Evolutionary conservation across 2,888 invertebrate species (phyloP), one percentile per base, ranked within the genome.

Genomic region (Leptinotarsa rubiginosa): DNA sequence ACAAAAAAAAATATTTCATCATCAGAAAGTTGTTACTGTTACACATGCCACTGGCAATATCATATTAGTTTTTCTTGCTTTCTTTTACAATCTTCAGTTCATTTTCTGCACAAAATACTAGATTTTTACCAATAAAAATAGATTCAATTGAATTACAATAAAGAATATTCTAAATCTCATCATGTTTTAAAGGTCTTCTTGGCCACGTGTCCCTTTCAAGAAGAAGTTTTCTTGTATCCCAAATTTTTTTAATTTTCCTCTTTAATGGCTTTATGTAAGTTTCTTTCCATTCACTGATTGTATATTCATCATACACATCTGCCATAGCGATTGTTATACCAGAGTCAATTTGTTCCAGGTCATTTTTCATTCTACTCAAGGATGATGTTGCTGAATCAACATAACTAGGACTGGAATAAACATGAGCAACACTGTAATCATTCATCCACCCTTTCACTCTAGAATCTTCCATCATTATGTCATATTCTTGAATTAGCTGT

Each of bases 371-470:
- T 81, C 89, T 86, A 71, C 89, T 86, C 76, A 90, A 88, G 70
- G 89, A 89, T 49, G 83, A 85, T 72, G 90, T 90, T 50, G 91
- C 85, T 65, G 91, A 90, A 72, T 91, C 91, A 1, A 94, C 89
- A 67, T 92, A 89, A 59, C 89, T 84, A 0, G 93, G 91, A 78
- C 92, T 92, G 50, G 92, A 91, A 85, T 92, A 93, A 80, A 90
- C 90, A 81, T 92, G 90, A 16, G 89, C 86, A n/a, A 92, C 88
- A 84, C 93, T 93, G 84, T 92, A 94, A 65, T 91, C 89, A 65
- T 91, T 92, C 88, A 94, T 89, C 93, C 93, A 94, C 22, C 92
- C 81, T 67, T 79, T 80, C 0, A 85, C 81, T 65, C 81, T 76
- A 0, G 85, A 84, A 76, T 85, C 83, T 54, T 89, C 87, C 66